These are phyloP conservation scores for Branchinecta lindahli DNA, from an alignment of 1,140 invertebrate species.

Conservation along the genomic window DNA sequence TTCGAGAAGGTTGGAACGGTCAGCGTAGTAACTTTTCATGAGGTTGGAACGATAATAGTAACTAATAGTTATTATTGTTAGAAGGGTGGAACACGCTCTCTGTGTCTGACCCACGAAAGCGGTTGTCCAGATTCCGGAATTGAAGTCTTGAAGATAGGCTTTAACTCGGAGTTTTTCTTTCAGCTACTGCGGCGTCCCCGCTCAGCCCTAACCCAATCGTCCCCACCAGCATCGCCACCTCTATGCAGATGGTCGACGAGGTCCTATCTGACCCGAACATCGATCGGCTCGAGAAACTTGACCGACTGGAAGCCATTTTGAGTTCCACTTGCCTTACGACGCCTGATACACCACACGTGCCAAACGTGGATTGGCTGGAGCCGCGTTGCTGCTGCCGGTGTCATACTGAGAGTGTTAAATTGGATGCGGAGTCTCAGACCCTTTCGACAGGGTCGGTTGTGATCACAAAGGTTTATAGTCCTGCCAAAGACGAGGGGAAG, in stretches of 20 bases:
- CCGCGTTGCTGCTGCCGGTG: constrained; percentile 25
- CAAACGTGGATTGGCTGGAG: constrained; percentile 15
- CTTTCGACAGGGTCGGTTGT: constrained; percentile 84
- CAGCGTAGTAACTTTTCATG: no score
- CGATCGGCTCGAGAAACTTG: constrained; percentile 70
- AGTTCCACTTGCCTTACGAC: constrained; percentile 41
- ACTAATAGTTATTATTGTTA: no score
- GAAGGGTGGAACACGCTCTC: no score
- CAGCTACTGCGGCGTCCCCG: no score
- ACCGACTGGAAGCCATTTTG: constrained; percentile 64
- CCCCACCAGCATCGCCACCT: constrained; percentile 47
- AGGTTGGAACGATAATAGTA: no score
- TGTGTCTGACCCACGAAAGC: no score
- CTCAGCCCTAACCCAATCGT: neutral
- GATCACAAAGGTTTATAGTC: constrained; percentile 72
- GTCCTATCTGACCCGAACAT: constrained; percentile 64
- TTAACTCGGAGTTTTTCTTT: no score
- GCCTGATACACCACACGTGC: constrained; percentile 15
- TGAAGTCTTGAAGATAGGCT: no score
- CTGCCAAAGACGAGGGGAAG: constrained; percentile 37
- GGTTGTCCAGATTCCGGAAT: no score
- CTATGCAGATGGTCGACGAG: constrained; percentile 74
- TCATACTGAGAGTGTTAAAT: constrained; percentile 22
- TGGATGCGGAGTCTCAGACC: constrained; percentile 53
- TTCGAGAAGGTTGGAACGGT: no score